Evolutionary conservation across 2,888 invertebrate genomes (phyloP), one percentile per base, ranked within the genome.

Genomic region (Trisateles emortualis): DNA sequence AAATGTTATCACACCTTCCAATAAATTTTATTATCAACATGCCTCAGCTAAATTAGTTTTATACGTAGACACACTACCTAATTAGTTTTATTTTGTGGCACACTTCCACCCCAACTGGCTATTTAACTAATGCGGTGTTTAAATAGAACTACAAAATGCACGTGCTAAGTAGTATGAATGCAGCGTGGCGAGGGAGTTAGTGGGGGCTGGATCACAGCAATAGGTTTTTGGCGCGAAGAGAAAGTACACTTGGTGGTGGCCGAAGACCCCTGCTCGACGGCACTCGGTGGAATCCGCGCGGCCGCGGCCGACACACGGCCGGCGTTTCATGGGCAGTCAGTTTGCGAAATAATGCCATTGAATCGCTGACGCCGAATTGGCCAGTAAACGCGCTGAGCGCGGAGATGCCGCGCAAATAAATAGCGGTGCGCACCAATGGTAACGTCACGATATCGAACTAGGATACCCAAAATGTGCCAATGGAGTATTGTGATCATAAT

Each of bases 341-440:
- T 85, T 90, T 86, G 90, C 90, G 88, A 89, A 89, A 88, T 84
- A 87, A 90, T 91, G 90, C 84, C 87, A 83, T 83, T 84, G 83
- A 79, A 81, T 78, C 74, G 78, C 78, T 77, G 79, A 76, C 83
- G 75, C 80, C 84, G 75, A 86, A 86, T 79, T 84, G 76, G 84
- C 76, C 84, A 87, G 85, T 88, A 83, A 84, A 64, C 84, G 82
- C 81, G 81, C 75, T 59, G 79, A 64, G 74, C 75, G 81, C 81
- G 79, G 88, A 87, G 83, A 91, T 92, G 92, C 79, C 88, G 87
- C 85, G 83, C 83, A 79, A 88, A 87, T 90, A 89, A 87, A 87
- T 80, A 84, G 84, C 83, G 80, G 83, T 77, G 79, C 80, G 66
- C 71, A 68, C 68, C 64, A 67, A 71, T 72, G 70, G 65, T 68